A percentile compares a stretch with the other conserved stretches of the same genome.
Evolutionary conservation across 2,888 invertebrate genomes (phyloP).

Genomic region (Harmothoe impar): DNA sequence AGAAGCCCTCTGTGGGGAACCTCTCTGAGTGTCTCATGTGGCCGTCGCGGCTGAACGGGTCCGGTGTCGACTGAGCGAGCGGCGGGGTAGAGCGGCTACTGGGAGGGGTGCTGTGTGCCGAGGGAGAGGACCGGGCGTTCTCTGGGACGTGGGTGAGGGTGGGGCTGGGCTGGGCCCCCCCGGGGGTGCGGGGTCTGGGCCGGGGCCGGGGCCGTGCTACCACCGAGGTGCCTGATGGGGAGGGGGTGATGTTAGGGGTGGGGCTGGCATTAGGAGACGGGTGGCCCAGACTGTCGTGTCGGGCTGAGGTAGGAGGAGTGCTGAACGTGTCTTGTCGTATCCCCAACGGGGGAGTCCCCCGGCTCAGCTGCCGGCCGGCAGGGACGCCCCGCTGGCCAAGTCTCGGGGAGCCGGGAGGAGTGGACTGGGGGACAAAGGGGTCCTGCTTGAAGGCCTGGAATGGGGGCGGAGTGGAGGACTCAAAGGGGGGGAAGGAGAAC

Average conservation of each 20-base stretch:
- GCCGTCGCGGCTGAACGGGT: slow-evolving; percentile 46
- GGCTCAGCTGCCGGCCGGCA: background rate
- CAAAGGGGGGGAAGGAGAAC: slow-evolving; percentile 53
- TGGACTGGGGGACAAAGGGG: background rate
- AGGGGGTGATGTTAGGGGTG: slow-evolving; percentile 36
- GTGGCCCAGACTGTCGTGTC: slow-evolving; percentile 24
- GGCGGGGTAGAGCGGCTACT: background rate
- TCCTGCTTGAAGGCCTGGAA: slow-evolving; percentile 57
- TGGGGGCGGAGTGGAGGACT: slow-evolving; percentile 45
- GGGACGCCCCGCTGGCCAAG: background rate
- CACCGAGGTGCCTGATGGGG: slow-evolving; percentile 28
- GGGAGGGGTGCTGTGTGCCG: slow-evolving; percentile 43
- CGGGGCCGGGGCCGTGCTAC: slow-evolving; percentile 59
- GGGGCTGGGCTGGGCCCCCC: slow-evolving; percentile 25
- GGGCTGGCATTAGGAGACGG: slow-evolving; percentile 48
- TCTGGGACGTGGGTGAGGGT: slow-evolving; percentile 52
- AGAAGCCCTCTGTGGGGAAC: slow-evolving; percentile 43
- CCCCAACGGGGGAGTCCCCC: background rate
- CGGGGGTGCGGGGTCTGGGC: slow-evolving; percentile 60
- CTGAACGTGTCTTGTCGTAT: background rate
- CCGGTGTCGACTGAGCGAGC: background rate
- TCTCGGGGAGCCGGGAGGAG: slow-evolving; percentile 44
- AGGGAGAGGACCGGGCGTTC: background rate
- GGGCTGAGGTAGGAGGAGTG: slow-evolving; percentile 24
- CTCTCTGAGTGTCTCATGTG: slow-evolving; percentile 41